Evolutionary conservation across 1,140 invertebrate genomes (phyloP), one percentile per base, ranked within the genome.

Genomic region (Caenorhabditis tropicalis): DNA sequence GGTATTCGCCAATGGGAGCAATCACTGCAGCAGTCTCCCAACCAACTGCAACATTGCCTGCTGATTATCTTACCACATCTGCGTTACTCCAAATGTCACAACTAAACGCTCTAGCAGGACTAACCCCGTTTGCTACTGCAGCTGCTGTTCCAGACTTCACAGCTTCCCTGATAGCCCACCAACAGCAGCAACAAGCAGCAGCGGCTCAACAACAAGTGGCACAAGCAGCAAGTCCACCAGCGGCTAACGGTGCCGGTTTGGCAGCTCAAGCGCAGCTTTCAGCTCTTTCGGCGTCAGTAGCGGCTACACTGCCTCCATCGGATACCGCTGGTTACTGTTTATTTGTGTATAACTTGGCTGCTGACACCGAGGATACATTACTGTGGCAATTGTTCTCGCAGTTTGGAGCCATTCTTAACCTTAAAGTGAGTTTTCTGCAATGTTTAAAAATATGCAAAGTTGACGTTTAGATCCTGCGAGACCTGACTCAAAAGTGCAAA

Each of bases 401-500:
- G 5, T 99, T 99, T 92, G 98, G 98, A 82, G 97, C 97, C 85
- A 97, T 99, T 82, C 96, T 98, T 92, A 96, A 95, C 91, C 97
- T 99, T 39, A 99, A 99, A 93, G 92, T 93, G 9, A 80, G 79
- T 83, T 24, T 31, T n/a, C 15, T 31, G 9, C 6, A 5, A 43
- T n/a, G n/a, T n/a, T n/a, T n/a, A n/a, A n/a, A n/a, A n/a, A n/a
- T n/a, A n/a, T n/a, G n/a, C n/a, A n/a, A n/a, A n/a, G n/a, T n/a
- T n/a, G n/a, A n/a, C n/a, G n/a, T 83, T 53, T 48, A 12, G 88
- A 95, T 97, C 79, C 98, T 99, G 90, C 94, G 97, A 85, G 97
- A 99, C 93, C 95, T 98, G 92, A 98, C 97, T 85, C 97, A 98
- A 93, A 99, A 99, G 93, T 99, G 98, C 94, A 99, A 98, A 93